Conservation (phyloP, 1,140 invertebrate species). For the Lordiphosa collinella region DNA sequence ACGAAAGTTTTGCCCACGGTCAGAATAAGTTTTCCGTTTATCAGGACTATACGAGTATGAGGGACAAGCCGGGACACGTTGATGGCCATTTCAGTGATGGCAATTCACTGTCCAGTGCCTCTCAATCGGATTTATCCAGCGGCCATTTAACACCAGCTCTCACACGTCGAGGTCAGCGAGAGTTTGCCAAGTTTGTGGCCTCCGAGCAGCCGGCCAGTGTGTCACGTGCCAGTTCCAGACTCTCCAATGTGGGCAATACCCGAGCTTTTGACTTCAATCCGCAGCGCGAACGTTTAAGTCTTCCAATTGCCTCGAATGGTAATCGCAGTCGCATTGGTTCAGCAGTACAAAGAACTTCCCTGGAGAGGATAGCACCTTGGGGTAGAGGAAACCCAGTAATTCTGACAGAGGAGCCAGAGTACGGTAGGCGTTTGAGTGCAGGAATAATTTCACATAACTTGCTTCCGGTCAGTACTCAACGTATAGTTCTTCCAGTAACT, state of each 20-base stretch:
- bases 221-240: constrained; percentile 47
- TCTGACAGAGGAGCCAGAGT: constrained; percentile 35
- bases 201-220: constrained; percentile 59
- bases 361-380: constrained; percentile 40
- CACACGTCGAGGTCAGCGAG: constrained; percentile 45
- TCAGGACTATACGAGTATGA: constrained; percentile 59
- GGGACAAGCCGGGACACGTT: constrained; percentile 50
- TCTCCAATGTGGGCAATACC: constrained; percentile 30
- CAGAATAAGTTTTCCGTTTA: constrained; percentile 64
- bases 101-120: constrained; percentile 54
- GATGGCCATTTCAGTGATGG: constrained; percentile 63
- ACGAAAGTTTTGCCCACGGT: constrained; percentile 54
- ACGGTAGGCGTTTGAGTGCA: constrained; percentile 23
- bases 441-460: constrained; percentile 14
- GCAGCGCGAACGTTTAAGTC: constrained; percentile 52
- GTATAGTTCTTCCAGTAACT: constrained; percentile 4
- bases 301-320: constrained; percentile 23
- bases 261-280: constrained; percentile 70
- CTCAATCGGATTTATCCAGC: constrained; percentile 61
- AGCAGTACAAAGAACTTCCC: constrained; percentile 22
- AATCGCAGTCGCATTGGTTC: constrained; percentile 41
- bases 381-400: constrained; percentile 30
- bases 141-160: constrained; percentile 53
- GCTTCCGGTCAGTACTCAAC: constrained; percentile 1
- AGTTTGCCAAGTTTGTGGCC: constrained; percentile 59